Base-by-base conservation (phyloP, 2,797 vertebrate species). In the Urosaurus nigricauda region DNA sequence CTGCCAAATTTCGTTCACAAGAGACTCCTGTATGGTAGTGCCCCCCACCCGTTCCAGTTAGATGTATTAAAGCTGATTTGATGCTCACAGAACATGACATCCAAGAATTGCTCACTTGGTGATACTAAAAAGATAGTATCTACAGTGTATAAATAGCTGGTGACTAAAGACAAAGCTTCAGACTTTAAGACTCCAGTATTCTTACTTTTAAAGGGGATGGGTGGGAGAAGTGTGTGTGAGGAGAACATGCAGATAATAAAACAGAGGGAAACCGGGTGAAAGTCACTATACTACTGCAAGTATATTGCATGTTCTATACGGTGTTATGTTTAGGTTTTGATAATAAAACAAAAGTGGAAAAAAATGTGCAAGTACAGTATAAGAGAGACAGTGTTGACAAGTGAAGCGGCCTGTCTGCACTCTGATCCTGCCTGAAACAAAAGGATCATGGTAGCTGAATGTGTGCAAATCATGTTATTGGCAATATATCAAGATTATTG, bases 41-140 rank as follows among this genome's bases (percentile, higher is more conserved):
- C 73, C 35, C 43, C 19, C 13, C n/a, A 24, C 13, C 32, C 53
- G 77, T 79, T 92, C 90, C 12, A 51, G 80, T 91, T 90, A 89
- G 87, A 89, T 91, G 91, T 95, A 93, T 85, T 90, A 89, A 87
- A 43, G 63, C 12, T 56, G 0, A 13, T 93, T 94, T 95, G 90
- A 74, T 77, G 56, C 79, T 92, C 86, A 90, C 87, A 79, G 83
- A 92, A 91, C 90, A 88, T 51, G 17, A 68, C 83, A 92, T 91
- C 73, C 89, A 92, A 91, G 85, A 92, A 81, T 93, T 94, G 83
- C 85, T 91, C 87, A 91, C 89, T 91, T 94, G 88, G 80, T 94
- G 86, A 83, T 83, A 87, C 43, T 79, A 78, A 90, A 89, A 73
- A 96, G 95, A 96, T 93, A 93, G 26, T 86, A 93, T 95, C 93